A percentile compares a stretch with the other conserved stretches of the same genome.
Conservation (phyloP, 2,888 invertebrate species). For the Nasonia oneida region DNA sequence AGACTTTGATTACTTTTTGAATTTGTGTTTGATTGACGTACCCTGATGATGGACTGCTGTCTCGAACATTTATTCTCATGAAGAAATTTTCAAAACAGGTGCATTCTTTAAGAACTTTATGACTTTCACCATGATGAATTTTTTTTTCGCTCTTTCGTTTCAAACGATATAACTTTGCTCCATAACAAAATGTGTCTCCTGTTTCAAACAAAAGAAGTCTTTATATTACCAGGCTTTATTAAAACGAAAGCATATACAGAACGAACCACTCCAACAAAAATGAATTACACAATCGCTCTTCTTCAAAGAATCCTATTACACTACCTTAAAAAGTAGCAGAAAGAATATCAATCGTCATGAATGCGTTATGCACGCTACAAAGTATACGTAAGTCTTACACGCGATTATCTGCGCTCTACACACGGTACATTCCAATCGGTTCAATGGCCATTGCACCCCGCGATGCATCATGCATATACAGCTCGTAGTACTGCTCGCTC, state of each 20-base stretch:
- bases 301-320: too few species aligned
- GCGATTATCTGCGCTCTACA: neutral
- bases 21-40: neutral
- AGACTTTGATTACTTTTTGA: neutral
- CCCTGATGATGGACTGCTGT: neutral
- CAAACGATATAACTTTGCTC: neutral
- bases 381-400: neutral
- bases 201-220: too few species aligned
- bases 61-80: neutral
- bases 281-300: too few species aligned
- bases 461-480: neutral
- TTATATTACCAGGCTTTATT: too few species aligned
- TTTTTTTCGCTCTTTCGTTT: neutral
- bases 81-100: neutral
- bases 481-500: neutral
- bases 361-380: neutral
- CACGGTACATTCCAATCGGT: neutral
- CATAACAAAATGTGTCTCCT: neutral
- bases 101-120: neutral
- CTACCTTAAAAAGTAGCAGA: neutral
- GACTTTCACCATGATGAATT: neutral
- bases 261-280: too few species aligned
- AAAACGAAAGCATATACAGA: too few species aligned
- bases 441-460: neutral
- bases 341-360: neutral